Percentiles rank a stretch among this genome's conserved stretches.
These are phyloP conservation scores for Polymixis lichenea DNA, from an alignment of 2,888 invertebrate genomes.

Conservation along the genomic window DNA sequence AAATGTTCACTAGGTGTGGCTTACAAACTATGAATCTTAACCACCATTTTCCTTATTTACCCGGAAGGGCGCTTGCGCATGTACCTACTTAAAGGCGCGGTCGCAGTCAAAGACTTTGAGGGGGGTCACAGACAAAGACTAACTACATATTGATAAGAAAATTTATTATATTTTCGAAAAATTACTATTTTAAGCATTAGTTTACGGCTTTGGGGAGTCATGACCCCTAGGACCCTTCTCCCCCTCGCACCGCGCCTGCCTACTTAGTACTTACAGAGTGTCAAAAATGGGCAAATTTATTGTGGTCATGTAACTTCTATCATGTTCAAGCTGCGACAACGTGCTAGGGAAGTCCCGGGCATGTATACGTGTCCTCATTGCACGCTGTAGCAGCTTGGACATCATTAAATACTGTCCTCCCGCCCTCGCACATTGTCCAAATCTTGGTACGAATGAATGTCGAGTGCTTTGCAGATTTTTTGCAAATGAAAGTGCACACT, in stretches of 20 bases:
- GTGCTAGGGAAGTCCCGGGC: background rate
- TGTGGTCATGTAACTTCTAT: background rate
- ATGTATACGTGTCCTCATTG: background rate
- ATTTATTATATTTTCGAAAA: too few species aligned
- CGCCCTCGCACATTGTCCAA: background rate
- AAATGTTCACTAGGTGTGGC: background rate
- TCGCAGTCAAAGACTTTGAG: too few species aligned
- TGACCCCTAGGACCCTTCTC: too few species aligned
- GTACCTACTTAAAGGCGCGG: too few species aligned
- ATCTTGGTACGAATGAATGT: background rate
- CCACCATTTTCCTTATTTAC: slow-evolving; percentile 1
- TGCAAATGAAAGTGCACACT: background rate
- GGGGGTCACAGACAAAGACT: too few species aligned
- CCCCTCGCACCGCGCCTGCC: too few species aligned
- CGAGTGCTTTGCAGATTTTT: background rate
- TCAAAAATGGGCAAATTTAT: slow-evolving; percentile 3
- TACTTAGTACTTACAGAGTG: background rate
- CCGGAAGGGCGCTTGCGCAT: background rate
- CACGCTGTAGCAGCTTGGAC: background rate
- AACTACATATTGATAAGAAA: too few species aligned
- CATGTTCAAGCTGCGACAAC: background rate
- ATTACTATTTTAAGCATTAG: too few species aligned
- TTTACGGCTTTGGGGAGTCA: too few species aligned
- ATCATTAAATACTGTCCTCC: background rate
- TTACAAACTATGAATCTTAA: background rate